Base-by-base conservation (phyloP, 2,113 vertebrate species). In the Hassar affinis region DNA sequence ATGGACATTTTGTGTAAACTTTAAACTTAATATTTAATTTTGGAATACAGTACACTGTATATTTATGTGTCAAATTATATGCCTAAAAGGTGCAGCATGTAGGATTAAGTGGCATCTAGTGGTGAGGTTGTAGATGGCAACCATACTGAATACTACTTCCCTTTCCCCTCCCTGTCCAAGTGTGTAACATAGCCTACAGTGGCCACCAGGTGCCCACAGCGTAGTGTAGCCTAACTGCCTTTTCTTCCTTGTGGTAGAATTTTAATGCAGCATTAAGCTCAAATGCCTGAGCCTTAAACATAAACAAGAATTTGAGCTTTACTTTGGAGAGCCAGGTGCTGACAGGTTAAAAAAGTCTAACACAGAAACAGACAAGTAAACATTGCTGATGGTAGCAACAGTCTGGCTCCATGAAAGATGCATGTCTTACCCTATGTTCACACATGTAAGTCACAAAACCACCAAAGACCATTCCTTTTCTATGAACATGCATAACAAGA, bases 281-380 rank as follows among this genome's bases (percentile, higher is more conserved):
- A 85, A 78, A 81, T 80, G n/a, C 25, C 68, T 62, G 56, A 6
- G 25, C 30, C 45, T 74, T 14, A 61, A 11, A 85, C 11, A 1
- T 22, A 68, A 30, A 27, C 61, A 14, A 38, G n/a, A 38, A 38
- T 59, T 35, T 6, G 35, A 69, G 30, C 47, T 15, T 59, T 14
- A 51, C 62, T 35, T 35, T 78, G 22, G 45, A 11, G 54, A 57
- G 9, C 9, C 14, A 52, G 68, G 54, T 42, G 20, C 15, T 61
- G 14, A 62, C 66, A 27, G 33, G 57, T 59, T 47, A 45, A 57
- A 77, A 2, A 68, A 12, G 6, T 64, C 45, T 77, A 62, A 49
- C 18, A 35, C 33, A 45, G n/a, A 33, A 69, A 69, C 18, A n/a
- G 30, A 83, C 47, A 27, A 51, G 62, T 35, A 45, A 54, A 30